Evolutionary conservation across 1,140 invertebrate species (phyloP).

Genomic region (Atta texana): DNA sequence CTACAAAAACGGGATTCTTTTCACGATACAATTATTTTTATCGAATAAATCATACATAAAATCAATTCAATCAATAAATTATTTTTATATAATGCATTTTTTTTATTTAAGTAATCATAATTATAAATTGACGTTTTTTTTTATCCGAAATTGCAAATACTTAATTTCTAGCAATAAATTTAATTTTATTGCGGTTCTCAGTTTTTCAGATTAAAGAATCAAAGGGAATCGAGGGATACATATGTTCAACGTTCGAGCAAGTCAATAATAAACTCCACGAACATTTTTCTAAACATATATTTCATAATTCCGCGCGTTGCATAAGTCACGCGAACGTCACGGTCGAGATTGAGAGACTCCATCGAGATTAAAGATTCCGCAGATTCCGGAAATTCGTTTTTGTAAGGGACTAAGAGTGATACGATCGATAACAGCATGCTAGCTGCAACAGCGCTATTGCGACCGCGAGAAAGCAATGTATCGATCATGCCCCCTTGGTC

Average conservation of each 20-base stretch:
- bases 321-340: conserved; percentile 5
- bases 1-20: neutral
- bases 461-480: conserved; percentile 48
- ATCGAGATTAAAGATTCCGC: conserved; percentile 46
- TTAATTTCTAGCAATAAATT: neutral
- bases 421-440: conserved; percentile 54
- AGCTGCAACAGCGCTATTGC: conserved; percentile 2
- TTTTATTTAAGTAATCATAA: no score
- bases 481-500: conserved; percentile 49
- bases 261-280: neutral
- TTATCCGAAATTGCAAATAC: no score
- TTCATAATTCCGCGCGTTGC: conserved; percentile 35
- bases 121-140: no score
- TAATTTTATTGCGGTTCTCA: no score
- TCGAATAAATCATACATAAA: neutral
- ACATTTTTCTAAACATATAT: conserved; percentile 16
- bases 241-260: neutral
- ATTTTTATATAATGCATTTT: no score
- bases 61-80: neutral
- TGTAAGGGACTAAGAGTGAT: neutral
- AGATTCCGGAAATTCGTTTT: conserved; percentile 33
- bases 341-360: conserved; percentile 7
- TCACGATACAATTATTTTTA: neutral
- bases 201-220: neutral
- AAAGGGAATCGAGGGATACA: neutral